phyloP scores from a whole-genome alignment of 2,797 vertebrate species.

The Acanthurus lineatus region DNA sequence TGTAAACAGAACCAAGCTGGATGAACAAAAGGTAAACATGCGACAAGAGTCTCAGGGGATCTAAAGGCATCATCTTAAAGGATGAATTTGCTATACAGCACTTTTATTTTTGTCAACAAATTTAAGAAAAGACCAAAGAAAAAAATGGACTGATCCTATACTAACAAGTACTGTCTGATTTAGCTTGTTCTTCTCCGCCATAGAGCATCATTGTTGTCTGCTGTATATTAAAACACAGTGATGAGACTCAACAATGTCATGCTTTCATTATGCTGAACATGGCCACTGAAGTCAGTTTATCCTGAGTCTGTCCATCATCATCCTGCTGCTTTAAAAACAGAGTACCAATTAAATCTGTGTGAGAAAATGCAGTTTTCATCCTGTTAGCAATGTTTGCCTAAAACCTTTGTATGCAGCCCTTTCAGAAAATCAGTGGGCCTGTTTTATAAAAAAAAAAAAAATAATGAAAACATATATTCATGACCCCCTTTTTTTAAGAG shows the following conservation, averaged over 20 bases:
- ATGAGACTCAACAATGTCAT: neutral
- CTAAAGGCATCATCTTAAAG: neutral
- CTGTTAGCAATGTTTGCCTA: neutral
- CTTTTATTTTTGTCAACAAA: neutral
- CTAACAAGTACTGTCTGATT: neutral
- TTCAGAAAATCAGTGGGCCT: neutral
- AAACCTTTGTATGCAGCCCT: neutral
- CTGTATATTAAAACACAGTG: neutral
- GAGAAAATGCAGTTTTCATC: neutral
- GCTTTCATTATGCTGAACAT: neutral
- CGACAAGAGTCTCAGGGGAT: neutral
- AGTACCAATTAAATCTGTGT: neutral
- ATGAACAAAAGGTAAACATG: constrained; percentile 4
- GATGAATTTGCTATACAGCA: neutral
- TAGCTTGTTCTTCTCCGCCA: neutral
- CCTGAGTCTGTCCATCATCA: constrained; percentile 4
- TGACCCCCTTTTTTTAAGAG: neutral
- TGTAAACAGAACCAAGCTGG: constrained; percentile 1
- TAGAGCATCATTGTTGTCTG: neutral
- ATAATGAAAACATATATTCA: neutral
- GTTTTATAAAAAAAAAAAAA: neutral
- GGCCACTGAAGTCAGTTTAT: neutral
- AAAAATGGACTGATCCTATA: neutral
- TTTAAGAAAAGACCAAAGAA: neutral
- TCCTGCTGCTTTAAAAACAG: no score